These are phyloP conservation scores for Esperia sulphurella DNA, from an alignment of 2,888 invertebrate species.

Conservation along the genomic window DNA sequence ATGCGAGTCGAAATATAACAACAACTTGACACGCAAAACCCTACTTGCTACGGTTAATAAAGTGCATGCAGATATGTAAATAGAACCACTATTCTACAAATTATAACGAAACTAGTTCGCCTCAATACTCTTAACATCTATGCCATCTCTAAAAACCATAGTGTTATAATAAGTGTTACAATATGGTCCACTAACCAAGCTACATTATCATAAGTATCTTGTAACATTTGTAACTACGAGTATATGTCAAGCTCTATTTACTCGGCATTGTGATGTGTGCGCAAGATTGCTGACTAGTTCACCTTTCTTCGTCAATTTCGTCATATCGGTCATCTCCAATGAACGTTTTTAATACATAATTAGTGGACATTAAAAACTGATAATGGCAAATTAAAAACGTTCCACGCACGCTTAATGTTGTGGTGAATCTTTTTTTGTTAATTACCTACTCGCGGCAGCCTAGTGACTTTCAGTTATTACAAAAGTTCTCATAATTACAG, in stretches of 20 bases:
- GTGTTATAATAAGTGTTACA: slow-evolving; percentile 15
- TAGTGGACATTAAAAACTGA: neutral
- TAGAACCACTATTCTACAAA: slow-evolving; percentile 1
- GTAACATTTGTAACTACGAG: slow-evolving; percentile 32
- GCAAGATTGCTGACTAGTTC: slow-evolving; percentile 52
- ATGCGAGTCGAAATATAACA: no score
- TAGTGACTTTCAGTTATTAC: slow-evolving; percentile 18
- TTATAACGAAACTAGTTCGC: slow-evolving; percentile 2
- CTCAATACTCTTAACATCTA: slow-evolving; percentile 6
- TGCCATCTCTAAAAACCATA: slow-evolving; percentile 18
- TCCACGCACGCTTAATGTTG: neutral
- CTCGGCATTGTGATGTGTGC: slow-evolving; percentile 51
- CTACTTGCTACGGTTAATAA: no score
- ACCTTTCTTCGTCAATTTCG: slow-evolving; percentile 41
- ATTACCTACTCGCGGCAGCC: neutral
- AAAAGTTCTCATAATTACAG: slow-evolving; percentile 26
- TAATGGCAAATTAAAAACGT: neutral
- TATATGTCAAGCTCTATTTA: slow-evolving; percentile 66
- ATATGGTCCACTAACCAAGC: slow-evolving; percentile 16
- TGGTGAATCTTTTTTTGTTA: neutral
- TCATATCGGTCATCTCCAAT: neutral
- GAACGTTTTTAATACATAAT: neutral
- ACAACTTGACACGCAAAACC: no score
- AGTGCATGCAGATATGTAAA: neutral
- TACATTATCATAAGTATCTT: slow-evolving; percentile 18